phyloP scores from a whole-genome alignment of 2,113 vertebrate species.

The Passer domesticus region DNA sequence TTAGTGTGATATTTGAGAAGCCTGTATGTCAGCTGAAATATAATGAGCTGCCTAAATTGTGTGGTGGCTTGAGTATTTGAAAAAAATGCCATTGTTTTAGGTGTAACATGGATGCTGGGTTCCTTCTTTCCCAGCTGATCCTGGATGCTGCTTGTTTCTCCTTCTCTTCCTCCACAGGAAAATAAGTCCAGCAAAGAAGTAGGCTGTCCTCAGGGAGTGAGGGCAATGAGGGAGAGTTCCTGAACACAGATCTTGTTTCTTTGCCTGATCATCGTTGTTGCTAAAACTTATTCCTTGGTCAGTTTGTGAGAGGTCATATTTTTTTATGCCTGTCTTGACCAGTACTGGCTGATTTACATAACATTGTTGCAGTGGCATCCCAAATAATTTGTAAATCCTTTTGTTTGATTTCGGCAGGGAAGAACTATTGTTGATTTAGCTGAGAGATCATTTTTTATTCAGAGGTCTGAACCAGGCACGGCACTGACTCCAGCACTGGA shows the following conservation, averaged over 20 bases:
- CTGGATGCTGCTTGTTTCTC: background rate
- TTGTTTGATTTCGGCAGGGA: background rate
- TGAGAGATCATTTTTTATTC: conserved; percentile 29
- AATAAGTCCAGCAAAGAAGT: background rate
- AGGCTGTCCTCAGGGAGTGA: background rate
- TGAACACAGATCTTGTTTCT: background rate
- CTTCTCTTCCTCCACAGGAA: background rate
- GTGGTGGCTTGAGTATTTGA: background rate
- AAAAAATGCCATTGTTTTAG: background rate
- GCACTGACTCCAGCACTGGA: background rate
- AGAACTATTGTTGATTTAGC: background rate
- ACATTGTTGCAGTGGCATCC: background rate
- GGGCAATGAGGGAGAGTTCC: background rate
- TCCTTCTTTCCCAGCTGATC: background rate
- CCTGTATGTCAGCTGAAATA: background rate
- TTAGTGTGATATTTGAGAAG: background rate
- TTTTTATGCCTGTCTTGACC: background rate
- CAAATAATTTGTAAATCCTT: background rate
- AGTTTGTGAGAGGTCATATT: background rate
- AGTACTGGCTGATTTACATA: background rate
- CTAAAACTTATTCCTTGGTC: background rate
- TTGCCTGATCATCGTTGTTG: background rate
- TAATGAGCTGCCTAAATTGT: background rate
- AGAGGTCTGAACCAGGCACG: background rate
- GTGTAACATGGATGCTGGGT: background rate